Evolutionary conservation across 1,140 invertebrate species (phyloP).

Genomic region (Conopomorpha cramerella): DNA sequence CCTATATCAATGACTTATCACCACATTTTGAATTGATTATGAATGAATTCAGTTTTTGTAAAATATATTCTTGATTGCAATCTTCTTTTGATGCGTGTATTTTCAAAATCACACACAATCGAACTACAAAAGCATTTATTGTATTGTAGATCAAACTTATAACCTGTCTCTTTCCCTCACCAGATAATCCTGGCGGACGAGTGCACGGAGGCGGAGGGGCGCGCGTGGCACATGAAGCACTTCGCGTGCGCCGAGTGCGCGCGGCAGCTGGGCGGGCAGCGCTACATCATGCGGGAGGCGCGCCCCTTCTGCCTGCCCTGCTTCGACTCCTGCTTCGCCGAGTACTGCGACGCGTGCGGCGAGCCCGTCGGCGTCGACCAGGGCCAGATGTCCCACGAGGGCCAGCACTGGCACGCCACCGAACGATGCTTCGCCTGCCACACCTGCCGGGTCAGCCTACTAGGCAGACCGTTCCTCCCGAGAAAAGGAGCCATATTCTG

Average conservation of each 20-base stretch:
- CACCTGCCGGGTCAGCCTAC: slow-evolving; percentile 86
- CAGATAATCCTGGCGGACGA: slow-evolving; percentile 97
- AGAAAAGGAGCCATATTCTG: slow-evolving; percentile 93
- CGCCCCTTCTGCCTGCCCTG: slow-evolving; percentile 92
- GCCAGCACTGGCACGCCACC: slow-evolving; percentile 97
- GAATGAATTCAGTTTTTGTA: no score
- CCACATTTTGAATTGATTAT: no score
- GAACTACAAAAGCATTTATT: no score
- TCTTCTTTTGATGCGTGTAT: no score
- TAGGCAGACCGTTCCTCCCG: slow-evolving; percentile 93
- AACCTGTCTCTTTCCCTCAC: slow-evolving; percentile 18
- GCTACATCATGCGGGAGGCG: slow-evolving; percentile 96
- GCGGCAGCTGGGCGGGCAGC: slow-evolving; percentile 89
- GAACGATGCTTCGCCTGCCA: slow-evolving; percentile 95
- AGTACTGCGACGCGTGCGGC: slow-evolving; percentile 96
- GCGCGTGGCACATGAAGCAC: slow-evolving; percentile 98
- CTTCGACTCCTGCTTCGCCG: slow-evolving; percentile 94
- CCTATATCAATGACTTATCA: no score
- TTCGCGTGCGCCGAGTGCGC: slow-evolving; percentile 97
- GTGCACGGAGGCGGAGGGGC: slow-evolving; percentile 96
- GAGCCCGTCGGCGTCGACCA: slow-evolving; percentile 96
- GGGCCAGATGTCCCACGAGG: slow-evolving; percentile 96
- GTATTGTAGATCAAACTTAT: no score
- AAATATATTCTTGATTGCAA: no score
- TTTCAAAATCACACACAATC: no score